Evolutionary conservation across 1,140 invertebrate genomes (phyloP), one percentile per base, ranked within the genome.

Genomic region (Sesamia nonagrioides): DNA sequence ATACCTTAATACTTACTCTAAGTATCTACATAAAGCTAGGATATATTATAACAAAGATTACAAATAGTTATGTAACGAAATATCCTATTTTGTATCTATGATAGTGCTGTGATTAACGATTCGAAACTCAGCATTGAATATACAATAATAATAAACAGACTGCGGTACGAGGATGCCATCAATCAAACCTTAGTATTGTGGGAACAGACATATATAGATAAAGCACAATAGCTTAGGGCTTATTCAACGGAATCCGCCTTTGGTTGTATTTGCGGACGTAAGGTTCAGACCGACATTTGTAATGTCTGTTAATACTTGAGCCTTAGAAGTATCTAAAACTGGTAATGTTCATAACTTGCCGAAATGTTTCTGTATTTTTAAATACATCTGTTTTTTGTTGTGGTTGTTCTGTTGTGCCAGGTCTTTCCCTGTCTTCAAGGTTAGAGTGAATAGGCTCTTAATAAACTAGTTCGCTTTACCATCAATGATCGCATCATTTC

Each of bases 171-270:
- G 60, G 74, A 77, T 68, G 33, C 61, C 60, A 77, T 77, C 74
- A 77, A 77, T 77, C 60, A 77, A 68, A 66, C n/a, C 60, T 56
- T 21, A 40, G 61, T 27, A 77, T 77, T 66, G 61, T 71, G 17
- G 27, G 63, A 71, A 40, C 17, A 61, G 74, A 77, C 58, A 54
- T 40, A 33, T 45, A 54, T 18, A 33, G 61, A 77, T 52, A 54
- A 66, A 56, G 48, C 68, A 35, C 21, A 52, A 35, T 54, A 52
- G 27, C 45, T 52, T 71, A 71, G 48, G 68, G 15, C 27, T 71
- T 37, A 50, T 69, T 71, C 48, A 71, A 63, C 42, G 11, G 60
- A 42, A 63, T 7, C n/a, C 27, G 60, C 60, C 37, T 42, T 42
- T 18, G n/a, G n/a, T 35, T 17, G 27, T 54, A 15, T 18, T n/a